Evolutionary conservation across 2,113 vertebrate genomes (phyloP), one percentile per base, ranked within the genome.

Genomic region (Gasterosteus nipponicus): DNA sequence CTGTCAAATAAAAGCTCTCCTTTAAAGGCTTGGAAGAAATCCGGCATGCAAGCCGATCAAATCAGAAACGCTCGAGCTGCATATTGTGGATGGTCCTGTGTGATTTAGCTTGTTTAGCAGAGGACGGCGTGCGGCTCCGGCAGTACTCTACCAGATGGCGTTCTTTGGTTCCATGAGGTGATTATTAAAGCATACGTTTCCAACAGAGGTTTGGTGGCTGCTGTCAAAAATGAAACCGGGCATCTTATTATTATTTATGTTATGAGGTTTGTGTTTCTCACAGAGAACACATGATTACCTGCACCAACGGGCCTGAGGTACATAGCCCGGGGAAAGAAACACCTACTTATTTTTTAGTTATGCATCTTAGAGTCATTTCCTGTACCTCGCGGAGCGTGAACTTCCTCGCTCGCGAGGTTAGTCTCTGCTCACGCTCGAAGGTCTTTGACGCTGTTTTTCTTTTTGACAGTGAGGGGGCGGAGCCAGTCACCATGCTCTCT

Each of bases 141-240:
- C 65, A 75, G 41, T 7, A 69, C 74, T 86, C 81, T n/a, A 76
- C 77, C 86, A 90, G 84, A 88, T 89, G 83, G 85, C 77, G 42
- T 44, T 64, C 68, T 77, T 80, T 80, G 71, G 75, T 68, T 80
- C 77, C 51, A 35, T 61, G 53, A n/a, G 80, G 75, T 72, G 56
- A 89, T 75, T 77, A 84, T 86, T 79, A 62, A 87, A 78, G 78
- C 80, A 69, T 54, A 68, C 62, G 82, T 83, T 84, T 81, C 82
- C 83, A 77, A 35, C 63, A 76, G 79, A 26, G 68, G 60, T 82
- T 76, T 61, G 51, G 31, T 76, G 63, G 78, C 61, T 67, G 75
- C 58, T 81, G 60, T 86, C 66, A 78, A 61, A 81, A 70, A 78
- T 83, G 73, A 73, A 85, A 65, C 49, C 22, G 15, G 16, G 60